phyloP scores from a whole-genome alignment of 2,888 invertebrate genomes.

The Embidobia sp. region DNA sequence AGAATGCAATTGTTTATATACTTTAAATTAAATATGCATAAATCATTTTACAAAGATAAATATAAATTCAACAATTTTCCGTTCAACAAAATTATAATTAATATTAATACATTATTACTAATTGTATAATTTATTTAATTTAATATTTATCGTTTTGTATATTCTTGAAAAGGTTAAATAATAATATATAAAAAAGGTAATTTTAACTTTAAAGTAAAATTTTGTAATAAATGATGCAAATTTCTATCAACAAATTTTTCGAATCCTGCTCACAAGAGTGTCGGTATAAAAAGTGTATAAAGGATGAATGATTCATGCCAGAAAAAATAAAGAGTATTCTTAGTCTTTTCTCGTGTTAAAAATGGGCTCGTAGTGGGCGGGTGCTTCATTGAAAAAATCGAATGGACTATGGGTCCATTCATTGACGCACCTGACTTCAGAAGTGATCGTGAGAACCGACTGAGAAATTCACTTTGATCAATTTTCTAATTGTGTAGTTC shows the following conservation, averaged over 20 bases:
- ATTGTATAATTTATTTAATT: too few relatives aligned
- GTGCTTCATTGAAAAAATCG: slow-evolving; percentile 65
- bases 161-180: too few relatives aligned
- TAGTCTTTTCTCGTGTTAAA: slow-evolving; percentile 58
- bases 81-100: too few relatives aligned
- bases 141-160: too few relatives aligned
- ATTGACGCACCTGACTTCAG: slow-evolving; percentile 62
- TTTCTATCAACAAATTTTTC: not conserved
- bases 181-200: too few relatives aligned
- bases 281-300: slow-evolving; percentile 33
- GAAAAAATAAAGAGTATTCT: slow-evolving; percentile 48
- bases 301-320: slow-evolving; percentile 26
- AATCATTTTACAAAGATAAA: too few relatives aligned
- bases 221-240: not conserved
- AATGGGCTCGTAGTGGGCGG: slow-evolving; percentile 72
- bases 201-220: too few relatives aligned
- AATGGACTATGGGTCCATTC: slow-evolving; percentile 62
- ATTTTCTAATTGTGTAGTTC: slow-evolving; percentile 39
- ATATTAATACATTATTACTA: too few relatives aligned
- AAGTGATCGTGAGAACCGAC: slow-evolving; percentile 63
- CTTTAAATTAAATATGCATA: too few relatives aligned
- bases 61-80: too few relatives aligned
- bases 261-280: slow-evolving; percentile 4
- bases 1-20: too few relatives aligned
- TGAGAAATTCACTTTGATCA: slow-evolving; percentile 52